Evolutionary conservation across 1,140 invertebrate genomes (phyloP).

Genomic region (Pseudoatta argentina): DNA sequence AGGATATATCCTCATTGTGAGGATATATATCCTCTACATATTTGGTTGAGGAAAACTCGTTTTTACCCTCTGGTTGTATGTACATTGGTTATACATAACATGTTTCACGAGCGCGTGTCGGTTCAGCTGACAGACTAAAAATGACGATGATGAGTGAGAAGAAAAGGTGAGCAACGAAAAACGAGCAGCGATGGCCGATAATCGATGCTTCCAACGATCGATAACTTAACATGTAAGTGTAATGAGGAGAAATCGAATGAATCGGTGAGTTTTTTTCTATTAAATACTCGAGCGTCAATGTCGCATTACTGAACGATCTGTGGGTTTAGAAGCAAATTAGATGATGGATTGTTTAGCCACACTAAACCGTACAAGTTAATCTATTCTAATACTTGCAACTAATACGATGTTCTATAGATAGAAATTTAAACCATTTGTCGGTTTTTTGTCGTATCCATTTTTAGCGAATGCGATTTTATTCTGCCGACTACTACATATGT

Average conservation of each 20-base stretch:
- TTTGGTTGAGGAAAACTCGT: constrained; percentile 52
- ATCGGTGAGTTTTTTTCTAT: constrained; percentile 41
- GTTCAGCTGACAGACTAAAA: constrained; percentile 63
- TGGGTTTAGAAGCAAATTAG: constrained; percentile 23
- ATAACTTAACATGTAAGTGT: constrained; percentile 30
- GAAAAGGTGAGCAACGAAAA: constrained; percentile 54
- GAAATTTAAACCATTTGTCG: neutral
- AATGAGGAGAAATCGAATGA: constrained; percentile 47
- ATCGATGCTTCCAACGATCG: constrained; percentile 41
- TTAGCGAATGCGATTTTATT: neutral
- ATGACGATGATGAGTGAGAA: constrained; percentile 61
- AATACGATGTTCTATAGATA: neutral
- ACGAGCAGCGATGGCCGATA: constrained; percentile 22
- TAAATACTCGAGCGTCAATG: constrained; percentile 44
- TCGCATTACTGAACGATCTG: neutral
- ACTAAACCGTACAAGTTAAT: neutral
- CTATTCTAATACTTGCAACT: neutral
- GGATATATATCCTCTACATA: neutral
- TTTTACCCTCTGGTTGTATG: constrained; percentile 16
- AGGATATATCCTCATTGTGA: too few species aligned
- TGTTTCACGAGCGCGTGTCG: constrained; percentile 45
- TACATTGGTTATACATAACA: constrained; percentile 8
- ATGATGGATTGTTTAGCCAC: neutral
- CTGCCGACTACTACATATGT: neutral
- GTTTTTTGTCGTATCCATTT: neutral